Conservation (phyloP, 2,113 vertebrate genomes). For the Sarotherodon lohbergeri region DNA sequence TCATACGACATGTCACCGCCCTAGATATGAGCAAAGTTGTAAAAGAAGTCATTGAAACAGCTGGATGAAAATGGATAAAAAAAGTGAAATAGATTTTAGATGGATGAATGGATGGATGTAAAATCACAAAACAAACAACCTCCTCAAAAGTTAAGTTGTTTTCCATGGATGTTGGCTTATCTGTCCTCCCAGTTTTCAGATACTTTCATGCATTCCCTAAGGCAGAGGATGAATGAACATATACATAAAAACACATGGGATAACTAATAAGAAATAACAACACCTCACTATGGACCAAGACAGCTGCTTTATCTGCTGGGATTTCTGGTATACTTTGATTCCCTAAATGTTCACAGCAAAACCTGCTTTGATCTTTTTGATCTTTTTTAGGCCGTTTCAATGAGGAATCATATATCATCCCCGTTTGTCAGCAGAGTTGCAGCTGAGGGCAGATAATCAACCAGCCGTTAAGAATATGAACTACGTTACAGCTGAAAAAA, state of each 20-base stretch:
- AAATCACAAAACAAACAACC: slow-evolving; percentile 25
- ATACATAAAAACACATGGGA: not conserved
- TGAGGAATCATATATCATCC: not conserved
- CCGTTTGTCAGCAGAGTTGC: not conserved
- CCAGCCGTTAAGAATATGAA: slow-evolving; percentile 10
- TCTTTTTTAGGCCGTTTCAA: not conserved
- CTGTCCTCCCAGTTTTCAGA: slow-evolving; percentile 31
- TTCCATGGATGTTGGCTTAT: slow-evolving; percentile 61
- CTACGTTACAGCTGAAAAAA: not conserved
- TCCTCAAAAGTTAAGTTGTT: slow-evolving; percentile 58
- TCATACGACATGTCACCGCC: slow-evolving; percentile 69
- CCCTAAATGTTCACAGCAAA: not conserved
- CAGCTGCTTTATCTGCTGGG: not conserved
- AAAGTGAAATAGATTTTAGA: not conserved
- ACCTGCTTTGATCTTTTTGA: not conserved
- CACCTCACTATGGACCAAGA: not conserved
- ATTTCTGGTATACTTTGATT: not conserved
- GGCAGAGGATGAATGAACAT: not conserved
- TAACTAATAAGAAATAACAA: not conserved
- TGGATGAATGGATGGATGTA: not conserved
- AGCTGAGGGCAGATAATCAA: slow-evolving; percentile 30
- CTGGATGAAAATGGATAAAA: not conserved
- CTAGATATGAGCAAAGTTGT: slow-evolving; percentile 24
- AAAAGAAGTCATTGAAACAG: not conserved
- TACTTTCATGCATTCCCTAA: slow-evolving; percentile 59